phyloP scores from a whole-genome alignment of 1,140 invertebrate species.

The Papilio polytes region DNA sequence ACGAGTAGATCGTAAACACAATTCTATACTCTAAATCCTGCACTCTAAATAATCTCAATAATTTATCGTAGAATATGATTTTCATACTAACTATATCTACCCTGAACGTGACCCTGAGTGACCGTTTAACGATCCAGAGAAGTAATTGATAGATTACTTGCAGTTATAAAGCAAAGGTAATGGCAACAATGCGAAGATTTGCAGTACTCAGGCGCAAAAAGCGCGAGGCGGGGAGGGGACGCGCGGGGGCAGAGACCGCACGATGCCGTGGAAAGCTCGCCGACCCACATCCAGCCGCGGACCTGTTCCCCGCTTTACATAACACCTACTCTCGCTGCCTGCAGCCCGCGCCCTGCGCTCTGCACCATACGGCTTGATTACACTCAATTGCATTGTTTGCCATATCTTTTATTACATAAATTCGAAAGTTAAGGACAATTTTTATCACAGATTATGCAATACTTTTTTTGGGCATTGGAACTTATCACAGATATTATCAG shows the following conservation, averaged over 20 bases:
- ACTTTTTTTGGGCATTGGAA: background rate
- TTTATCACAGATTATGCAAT: constrained; percentile 22
- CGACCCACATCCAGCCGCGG: constrained; percentile 57
- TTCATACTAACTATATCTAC: too few species aligned
- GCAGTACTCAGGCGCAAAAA: background rate
- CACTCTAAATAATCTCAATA: too few species aligned
- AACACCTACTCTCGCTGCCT: constrained; percentile 58
- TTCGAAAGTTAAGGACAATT: constrained; percentile 31
- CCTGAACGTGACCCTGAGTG: too few species aligned
- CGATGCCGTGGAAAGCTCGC: constrained; percentile 55
- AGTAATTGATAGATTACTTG: background rate
- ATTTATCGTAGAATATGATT: too few species aligned
- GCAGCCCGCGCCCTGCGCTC: constrained; percentile 46
- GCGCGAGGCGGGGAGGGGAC: background rate
- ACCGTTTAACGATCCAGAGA: too few species aligned
- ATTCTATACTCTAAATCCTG: too few species aligned
- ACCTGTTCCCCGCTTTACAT: constrained; percentile 68
- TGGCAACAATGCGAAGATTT: constrained; percentile 8
- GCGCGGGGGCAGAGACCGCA: constrained; percentile 12
- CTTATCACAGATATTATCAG: background rate
- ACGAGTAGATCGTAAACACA: background rate
- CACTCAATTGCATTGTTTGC: constrained; percentile 24
- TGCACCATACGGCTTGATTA: constrained; percentile 35
- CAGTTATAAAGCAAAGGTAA: background rate
- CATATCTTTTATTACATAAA: constrained; percentile 28